A percentile compares a stretch with the other conserved stretches of the same genome.
These are phyloP conservation scores for Allobates femoralis DNA, from an alignment of 2,797 vertebrate genomes.

Conservation along the genomic window DNA sequence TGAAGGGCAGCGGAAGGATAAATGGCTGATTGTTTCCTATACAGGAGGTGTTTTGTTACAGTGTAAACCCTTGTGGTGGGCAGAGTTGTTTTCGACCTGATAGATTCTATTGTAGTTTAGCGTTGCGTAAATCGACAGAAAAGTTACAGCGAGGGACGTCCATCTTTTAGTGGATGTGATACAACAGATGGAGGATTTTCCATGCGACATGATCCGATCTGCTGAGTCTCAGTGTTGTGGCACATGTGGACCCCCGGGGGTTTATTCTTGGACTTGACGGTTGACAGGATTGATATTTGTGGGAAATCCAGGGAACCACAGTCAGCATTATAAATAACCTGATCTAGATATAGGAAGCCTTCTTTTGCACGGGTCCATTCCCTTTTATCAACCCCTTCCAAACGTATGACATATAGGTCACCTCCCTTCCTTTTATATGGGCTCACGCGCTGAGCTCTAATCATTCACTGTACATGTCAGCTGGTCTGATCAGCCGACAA, in stretches of 20 bases:
- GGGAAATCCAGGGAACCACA: too few species aligned
- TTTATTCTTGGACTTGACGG: background rate
- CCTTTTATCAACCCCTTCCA: too few species aligned
- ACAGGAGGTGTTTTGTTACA: background rate
- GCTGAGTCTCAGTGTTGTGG: background rate
- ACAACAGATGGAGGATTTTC: constrained; percentile 6
- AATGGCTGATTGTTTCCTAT: background rate
- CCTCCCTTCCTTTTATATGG: too few species aligned
- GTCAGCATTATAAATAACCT: too few species aligned
- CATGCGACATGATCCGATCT: background rate
- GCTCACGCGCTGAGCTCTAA: too few species aligned
- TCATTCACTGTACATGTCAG: too few species aligned
- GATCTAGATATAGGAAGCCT: too few species aligned
- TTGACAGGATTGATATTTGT: constrained; percentile 7
- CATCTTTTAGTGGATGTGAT: background rate
- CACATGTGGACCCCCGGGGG: background rate
- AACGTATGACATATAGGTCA: too few species aligned
- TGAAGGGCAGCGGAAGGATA: background rate
- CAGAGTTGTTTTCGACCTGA: background rate
- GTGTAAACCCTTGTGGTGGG: background rate
- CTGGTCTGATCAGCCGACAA: too few species aligned
- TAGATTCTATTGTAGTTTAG: background rate
- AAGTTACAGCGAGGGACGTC: too few species aligned
- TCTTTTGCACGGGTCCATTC: too few species aligned
- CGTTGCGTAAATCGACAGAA: background rate